Evolutionary conservation across 2,797 vertebrate species (phyloP), one percentile per base, ranked within the genome.

Genomic region (Poecile montanus): DNA sequence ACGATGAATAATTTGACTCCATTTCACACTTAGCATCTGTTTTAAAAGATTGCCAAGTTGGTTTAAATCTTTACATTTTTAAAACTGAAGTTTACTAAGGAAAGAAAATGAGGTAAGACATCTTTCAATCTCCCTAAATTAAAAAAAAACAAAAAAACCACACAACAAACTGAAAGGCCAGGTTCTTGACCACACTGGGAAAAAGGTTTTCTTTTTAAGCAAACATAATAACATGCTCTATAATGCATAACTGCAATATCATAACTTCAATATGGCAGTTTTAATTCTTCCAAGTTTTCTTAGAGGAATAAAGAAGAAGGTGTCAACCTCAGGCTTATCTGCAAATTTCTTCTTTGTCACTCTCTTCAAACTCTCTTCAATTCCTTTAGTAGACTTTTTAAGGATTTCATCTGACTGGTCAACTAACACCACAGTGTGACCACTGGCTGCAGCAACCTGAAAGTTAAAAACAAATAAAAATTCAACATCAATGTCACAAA

Each of bases 261-360:
- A 48, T 21, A 91, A 77, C 14, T 68, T 57, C 42, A 73, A 14
- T 23, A 62, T 10, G 12, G 32, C 4, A 58, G 38, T 5, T 71
- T 86, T 70, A 78, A 82, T 67, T 74, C n/a, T 85, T 50, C 17
- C 6, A 74, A 56, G 3, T 67, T 83, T 73, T 89, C 11, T 22
- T 45, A 91, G 50, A 76, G 16, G 11, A 58, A 88, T 30, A 47
- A 91, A 91, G 19, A 60, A 68, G 30, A 76, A 56, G 32, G 82
- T 60, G 68, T 95, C 79, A 99, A 96, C 99, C 99, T 99, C 98
- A n/a, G 99, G 98, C 56, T 99, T 99, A 72, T 99, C 99, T 4
- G 98, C 98, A 98, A 99, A 99, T 96, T 99, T 99, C 98, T 99
- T 99, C 98, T 99, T 99, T 42, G 97, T 97, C 74, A 99, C 97